Conservation (phyloP, 2,888 invertebrate genomes). For the Eutolmus rufibarbis region DNA sequence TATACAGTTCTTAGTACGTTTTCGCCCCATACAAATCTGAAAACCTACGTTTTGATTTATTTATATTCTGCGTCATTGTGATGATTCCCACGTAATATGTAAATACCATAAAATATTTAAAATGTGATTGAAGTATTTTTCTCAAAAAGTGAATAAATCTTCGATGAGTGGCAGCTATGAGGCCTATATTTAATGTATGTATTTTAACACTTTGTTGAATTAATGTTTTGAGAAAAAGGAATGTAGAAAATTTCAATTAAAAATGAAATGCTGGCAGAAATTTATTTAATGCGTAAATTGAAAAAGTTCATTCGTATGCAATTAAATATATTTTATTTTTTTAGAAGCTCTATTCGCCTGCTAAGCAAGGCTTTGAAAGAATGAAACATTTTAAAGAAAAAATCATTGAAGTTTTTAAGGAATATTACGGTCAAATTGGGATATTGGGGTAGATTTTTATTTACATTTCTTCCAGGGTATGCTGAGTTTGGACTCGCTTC, state of each 20-base stretch:
- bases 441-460: background rate
- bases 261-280: background rate
- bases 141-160: background rate
- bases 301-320: background rate
- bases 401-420: background rate
- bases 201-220: background rate
- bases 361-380: background rate
- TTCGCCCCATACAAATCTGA: no score
- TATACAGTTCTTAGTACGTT: no score
- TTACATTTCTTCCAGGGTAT: background rate
- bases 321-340: background rate
- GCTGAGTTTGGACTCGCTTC: background rate
- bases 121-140: background rate
- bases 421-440: no score
- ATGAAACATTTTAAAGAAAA: background rate
- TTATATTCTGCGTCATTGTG: no score
- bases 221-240: background rate
- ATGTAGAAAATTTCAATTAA: background rate
- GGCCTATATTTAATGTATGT: background rate
- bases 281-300: background rate
- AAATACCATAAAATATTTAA: background rate
- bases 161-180: background rate
- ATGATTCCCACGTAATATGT: background rate
- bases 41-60: no score
- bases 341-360: background rate